These are phyloP conservation scores for Volucella bombylans DNA, from an alignment of 2,888 invertebrate species.

Conservation along the genomic window DNA sequence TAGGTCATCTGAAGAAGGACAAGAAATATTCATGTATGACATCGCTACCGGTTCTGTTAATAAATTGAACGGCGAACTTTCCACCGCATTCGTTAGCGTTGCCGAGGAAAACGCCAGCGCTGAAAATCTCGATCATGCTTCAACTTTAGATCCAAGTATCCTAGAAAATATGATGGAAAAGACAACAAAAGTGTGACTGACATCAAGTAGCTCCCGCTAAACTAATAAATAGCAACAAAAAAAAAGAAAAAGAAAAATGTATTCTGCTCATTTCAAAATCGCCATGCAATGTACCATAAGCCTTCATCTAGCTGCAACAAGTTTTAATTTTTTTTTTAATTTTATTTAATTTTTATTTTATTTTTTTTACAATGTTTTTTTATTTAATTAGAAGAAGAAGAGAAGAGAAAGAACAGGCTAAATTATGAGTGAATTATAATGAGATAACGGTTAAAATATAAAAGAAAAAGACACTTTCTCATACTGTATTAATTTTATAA, in stretches of 20 bases:
- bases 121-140: slow-evolving; percentile 85
- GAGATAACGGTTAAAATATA: background rate
- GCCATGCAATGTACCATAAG: slow-evolving; percentile 75
- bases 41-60: slow-evolving; percentile 88
- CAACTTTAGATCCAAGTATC: slow-evolving; percentile 80
- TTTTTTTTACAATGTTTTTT: slow-evolving; percentile 60
- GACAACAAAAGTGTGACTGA: slow-evolving; percentile 58
- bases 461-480: background rate
- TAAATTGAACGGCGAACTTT: slow-evolving; percentile 91
- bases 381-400: slow-evolving; percentile 67
- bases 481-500: slow-evolving; percentile 47
- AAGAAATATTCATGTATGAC: slow-evolving; percentile 95
- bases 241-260: slow-evolving; percentile 43
- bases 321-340: slow-evolving; percentile 51
- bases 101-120: slow-evolving; percentile 91
- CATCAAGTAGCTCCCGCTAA: slow-evolving; percentile 1
- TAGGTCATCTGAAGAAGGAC: slow-evolving; percentile 81
- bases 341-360: slow-evolving; percentile 72
- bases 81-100: slow-evolving; percentile 92
- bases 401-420: slow-evolving; percentile 18
- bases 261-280: slow-evolving; percentile 66
- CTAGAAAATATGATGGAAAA: slow-evolving; percentile 80
- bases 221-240: background rate
- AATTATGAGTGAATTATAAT: slow-evolving; percentile 45
- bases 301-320: slow-evolving; percentile 55